A percentile compares a stretch with the other conserved stretches of the same genome.
These are phyloP conservation scores for Toxotes chatareus DNA, from an alignment of 2,113 vertebrate species.

Conservation along the genomic window DNA sequence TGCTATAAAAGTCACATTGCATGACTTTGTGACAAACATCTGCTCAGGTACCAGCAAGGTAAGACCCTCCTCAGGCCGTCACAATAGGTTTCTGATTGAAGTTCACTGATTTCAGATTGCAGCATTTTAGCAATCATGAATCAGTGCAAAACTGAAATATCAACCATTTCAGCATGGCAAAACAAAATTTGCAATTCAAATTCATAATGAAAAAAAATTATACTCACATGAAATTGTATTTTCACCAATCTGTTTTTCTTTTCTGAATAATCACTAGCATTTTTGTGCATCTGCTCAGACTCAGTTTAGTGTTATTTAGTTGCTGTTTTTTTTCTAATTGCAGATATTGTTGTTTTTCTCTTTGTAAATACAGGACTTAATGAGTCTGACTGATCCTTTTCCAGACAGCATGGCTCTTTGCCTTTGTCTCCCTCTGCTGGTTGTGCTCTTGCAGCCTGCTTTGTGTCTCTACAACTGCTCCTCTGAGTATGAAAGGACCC, in stretches of 20 bases:
- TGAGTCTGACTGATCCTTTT: background rate
- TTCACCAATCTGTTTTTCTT: background rate
- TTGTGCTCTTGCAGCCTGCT: constrained; percentile 62
- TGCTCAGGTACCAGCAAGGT: constrained; percentile 60
- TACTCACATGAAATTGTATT: background rate
- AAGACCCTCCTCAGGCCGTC: constrained; percentile 40
- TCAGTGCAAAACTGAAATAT: background rate
- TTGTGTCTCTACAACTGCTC: constrained; percentile 79
- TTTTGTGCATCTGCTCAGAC: background rate
- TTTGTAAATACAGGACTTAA: background rate
- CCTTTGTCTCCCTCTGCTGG: constrained; percentile 74
- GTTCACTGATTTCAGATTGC: background rate
- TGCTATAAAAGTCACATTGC: constrained; percentile 62
- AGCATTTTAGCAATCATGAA: background rate
- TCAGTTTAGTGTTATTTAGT: background rate
- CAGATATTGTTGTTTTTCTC: background rate
- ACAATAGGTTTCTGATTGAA: background rate
- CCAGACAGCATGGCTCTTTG: constrained; percentile 54
- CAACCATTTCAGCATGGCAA: background rate
- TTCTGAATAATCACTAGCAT: background rate
- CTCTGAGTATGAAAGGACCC: constrained; percentile 72
- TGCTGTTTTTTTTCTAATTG: background rate
- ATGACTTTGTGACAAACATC: constrained; percentile 45
- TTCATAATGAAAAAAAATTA: background rate
- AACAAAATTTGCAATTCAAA: background rate